A percentile compares a stretch with the other conserved stretches of the same genome.
phyloP scores from a whole-genome alignment of 2,797 vertebrate genomes.

The Acanthiza pusilla region DNA sequence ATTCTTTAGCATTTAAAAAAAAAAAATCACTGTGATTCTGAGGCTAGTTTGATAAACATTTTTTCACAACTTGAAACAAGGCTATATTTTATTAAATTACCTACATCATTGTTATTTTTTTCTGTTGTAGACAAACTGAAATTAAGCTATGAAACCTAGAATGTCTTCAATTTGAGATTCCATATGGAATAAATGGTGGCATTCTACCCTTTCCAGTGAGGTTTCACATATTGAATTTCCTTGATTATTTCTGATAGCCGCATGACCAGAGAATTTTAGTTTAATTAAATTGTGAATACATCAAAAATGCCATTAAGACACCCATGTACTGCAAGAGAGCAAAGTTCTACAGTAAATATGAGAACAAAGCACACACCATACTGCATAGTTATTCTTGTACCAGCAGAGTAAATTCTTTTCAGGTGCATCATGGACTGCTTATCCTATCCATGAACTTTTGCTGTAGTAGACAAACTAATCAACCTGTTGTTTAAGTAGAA shows the following conservation, averaged over 20 bases:
- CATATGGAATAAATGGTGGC: accelerated
- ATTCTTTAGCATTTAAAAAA: background rate
- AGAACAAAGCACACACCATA: accelerated
- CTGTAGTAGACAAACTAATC: background rate
- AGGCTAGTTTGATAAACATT: background rate
- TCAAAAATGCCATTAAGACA: background rate
- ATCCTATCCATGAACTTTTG: background rate
- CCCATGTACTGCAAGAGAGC: background rate
- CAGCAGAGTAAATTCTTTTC: background rate
- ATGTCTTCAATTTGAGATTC: background rate
- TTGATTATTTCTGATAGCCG: background rate
- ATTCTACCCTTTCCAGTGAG: background rate
- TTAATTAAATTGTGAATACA: background rate
- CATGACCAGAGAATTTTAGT: background rate
- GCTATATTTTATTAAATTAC: background rate
- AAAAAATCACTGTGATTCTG: background rate
- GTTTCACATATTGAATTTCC: background rate
- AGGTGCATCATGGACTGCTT: no score
- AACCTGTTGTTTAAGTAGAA: background rate
- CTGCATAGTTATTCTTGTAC: background rate
- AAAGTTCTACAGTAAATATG: background rate
- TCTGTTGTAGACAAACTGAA: background rate
- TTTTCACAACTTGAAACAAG: background rate
- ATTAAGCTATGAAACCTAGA: background rate
- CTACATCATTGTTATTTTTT: background rate